Conservation (phyloP, 2,888 invertebrate species). For the Metallyticus violacea region DNA sequence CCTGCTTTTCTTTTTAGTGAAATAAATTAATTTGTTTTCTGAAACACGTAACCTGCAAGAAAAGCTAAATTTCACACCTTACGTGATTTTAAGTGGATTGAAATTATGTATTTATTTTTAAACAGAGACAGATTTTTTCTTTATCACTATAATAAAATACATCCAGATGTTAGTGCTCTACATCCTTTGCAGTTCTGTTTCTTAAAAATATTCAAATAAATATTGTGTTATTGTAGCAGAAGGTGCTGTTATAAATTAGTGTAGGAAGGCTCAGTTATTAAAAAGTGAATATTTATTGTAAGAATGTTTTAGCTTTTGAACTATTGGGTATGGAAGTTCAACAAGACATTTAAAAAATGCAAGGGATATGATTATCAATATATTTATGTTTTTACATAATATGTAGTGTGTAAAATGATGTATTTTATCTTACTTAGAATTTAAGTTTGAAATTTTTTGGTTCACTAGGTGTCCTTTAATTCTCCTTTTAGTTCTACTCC, state of each 20-base stretch:
- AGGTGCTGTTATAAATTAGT: not conserved
- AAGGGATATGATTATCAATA: not conserved
- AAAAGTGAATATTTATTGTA: not conserved
- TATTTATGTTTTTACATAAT: not conserved
- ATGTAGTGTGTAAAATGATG: not conserved
- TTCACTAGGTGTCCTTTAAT: not conserved
- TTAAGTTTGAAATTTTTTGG: not conserved
- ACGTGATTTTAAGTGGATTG: not conserved
- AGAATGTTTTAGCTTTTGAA: not conserved
- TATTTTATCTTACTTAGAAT: not conserved
- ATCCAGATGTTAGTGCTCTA: not conserved
- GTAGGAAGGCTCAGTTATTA: not conserved
- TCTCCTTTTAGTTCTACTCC: not conserved
- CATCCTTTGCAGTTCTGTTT: not conserved
- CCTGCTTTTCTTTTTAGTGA: not conserved
- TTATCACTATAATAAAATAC: no score
- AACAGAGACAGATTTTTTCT: no score
- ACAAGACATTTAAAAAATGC: not conserved
- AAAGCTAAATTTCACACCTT: not conserved
- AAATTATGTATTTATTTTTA: not conserved
- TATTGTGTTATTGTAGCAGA: not conserved
- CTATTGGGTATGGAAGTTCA: not conserved
- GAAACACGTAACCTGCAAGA: not conserved
- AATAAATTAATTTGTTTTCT: not conserved
- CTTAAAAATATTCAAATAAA: not conserved